Evolutionary conservation across 2,888 invertebrate genomes (phyloP), one percentile per base, ranked within the genome.

Genomic region (Podotricha telesiphe): DNA sequence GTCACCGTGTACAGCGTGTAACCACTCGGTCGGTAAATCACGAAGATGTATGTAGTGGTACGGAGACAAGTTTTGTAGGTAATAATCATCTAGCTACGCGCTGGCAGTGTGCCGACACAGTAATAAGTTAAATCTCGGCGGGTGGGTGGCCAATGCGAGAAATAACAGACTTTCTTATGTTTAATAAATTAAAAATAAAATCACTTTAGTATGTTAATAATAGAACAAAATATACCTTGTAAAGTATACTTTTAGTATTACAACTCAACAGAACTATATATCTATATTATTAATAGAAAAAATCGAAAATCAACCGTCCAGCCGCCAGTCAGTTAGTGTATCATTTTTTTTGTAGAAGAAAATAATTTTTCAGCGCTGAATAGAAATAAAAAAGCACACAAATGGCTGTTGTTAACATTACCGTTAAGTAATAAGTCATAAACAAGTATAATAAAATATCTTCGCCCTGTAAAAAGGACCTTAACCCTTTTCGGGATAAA

Each of bases 121-220:
- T 81, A 84, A 86, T 86, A 84, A 84, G 82, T 87, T 85, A 82
- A 86, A 85, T 85, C 84, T 84, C 81, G 77, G 80, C 77, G 78
- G 85, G 85, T 82, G 82, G 81, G 81, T 82, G 80, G 81, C 77
- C 80, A 76, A 75, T 69, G 73, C 76, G 78, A 80, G 80, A 81
- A 83, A 86, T 84, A 81, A 82, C 78, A 62, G 45, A 62, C 19
- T 62, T 56, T 61, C 68, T 66, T 66, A 50, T 51, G 47, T 67
- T 59, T 69, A 70, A 68, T 64, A 70, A 53, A 45, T 48, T 48
- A 13, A 48, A 62, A 48, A 62, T 61, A 48, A 48, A 48, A 48
- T 19, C 8, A 13, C 19, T 34, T 48, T 34, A 37, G 4, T 45
- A 11, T 45, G 11, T 47, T 17, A 45, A 61, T 17, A 8, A 0